Percentiles rank a stretch among this genome's conserved stretches.
Conservation (phyloP, 2,113 vertebrate species). For the Acrocephalus kingi region DNA sequence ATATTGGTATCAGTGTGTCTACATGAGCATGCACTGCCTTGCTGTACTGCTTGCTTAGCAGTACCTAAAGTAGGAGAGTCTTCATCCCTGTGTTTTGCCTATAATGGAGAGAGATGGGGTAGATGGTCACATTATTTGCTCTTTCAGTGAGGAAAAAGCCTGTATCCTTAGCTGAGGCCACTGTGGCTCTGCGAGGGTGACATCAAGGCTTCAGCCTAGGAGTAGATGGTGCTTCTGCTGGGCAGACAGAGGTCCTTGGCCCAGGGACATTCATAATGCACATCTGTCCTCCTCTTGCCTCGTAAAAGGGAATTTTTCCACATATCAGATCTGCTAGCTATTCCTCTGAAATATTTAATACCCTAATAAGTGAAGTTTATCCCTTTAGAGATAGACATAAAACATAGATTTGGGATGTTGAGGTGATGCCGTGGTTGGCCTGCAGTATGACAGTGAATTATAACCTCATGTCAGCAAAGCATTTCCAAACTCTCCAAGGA, state of each 20-base stretch:
- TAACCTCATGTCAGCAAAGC: not conserved
- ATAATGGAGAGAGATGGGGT: not conserved
- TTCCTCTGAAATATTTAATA: not conserved
- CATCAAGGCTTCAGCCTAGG: not conserved
- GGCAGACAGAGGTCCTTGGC: not conserved
- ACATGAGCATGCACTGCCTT: not conserved
- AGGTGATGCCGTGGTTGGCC: not conserved
- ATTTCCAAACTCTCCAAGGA: not conserved
- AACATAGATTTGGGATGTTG: not conserved
- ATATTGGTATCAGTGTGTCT: not conserved
- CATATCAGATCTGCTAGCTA: not conserved
- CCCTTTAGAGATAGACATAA: not conserved
- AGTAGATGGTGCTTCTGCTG: not conserved
- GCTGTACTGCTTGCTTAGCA: not conserved
- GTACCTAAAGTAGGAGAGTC: not conserved
- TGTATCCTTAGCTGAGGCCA: not conserved
- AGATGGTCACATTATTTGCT: not conserved
- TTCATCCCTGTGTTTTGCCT: not conserved
- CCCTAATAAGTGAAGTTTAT: not conserved
- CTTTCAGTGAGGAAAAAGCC: not conserved
- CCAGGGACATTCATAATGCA: not conserved
- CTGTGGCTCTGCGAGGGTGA: not conserved
- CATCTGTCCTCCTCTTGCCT: not conserved
- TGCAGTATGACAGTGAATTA: not conserved
- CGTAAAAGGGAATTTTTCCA: not conserved